Evolutionary conservation across 2,888 invertebrate species (phyloP), one percentile per base, ranked within the genome.

Genomic region (Nomada hirtipes): DNA sequence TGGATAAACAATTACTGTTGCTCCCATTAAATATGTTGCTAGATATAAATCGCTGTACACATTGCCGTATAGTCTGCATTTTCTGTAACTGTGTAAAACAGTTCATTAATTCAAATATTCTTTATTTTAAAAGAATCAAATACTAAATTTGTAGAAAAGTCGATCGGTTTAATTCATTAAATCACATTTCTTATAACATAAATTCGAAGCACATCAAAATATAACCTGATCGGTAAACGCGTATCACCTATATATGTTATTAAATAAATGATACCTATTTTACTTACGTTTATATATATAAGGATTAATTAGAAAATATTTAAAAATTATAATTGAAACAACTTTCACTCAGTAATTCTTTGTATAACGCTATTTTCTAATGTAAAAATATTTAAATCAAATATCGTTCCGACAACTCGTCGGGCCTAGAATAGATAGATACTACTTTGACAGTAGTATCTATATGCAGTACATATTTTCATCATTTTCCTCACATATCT

Each of bases 1-100:
- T 52, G 29, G 57, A 47, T 29, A 75, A 60, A 74, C 42, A 50
- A 64, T 61, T 72, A 0, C 70, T 50, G 10, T 52, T 79, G 18
- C 64, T 59, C 52, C 44, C 1, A 18, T n/a, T 15, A 57, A 69
- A 23, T 72, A 42, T 29, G n/a, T 47, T 61, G 53, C 13, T 65
- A 3, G 65, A 72, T 11, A 52, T n/a, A 26, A 79, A 44, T n/a
- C 42, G 53, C 10, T 63, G 76, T 10, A 73, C 15, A 50, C 63
- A 79, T 7, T 73, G 81, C 13, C 47, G 76, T 55, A 86, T 42
- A n/a, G 18, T 29, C n/a, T 84, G 86, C 86, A 86, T 86, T 44
- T 79, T 77, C 84, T 85, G 23, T 44, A 57, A 79, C 50, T 3
- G 4, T 26, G 10, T 7, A n/a, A 59, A 47, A n/a, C 26, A 55